Percentiles rank a stretch among this genome's conserved stretches.
These are phyloP conservation scores for Sibirionetta formosa DNA, from an alignment of 2,797 vertebrate genomes.

Conservation along the genomic window DNA sequence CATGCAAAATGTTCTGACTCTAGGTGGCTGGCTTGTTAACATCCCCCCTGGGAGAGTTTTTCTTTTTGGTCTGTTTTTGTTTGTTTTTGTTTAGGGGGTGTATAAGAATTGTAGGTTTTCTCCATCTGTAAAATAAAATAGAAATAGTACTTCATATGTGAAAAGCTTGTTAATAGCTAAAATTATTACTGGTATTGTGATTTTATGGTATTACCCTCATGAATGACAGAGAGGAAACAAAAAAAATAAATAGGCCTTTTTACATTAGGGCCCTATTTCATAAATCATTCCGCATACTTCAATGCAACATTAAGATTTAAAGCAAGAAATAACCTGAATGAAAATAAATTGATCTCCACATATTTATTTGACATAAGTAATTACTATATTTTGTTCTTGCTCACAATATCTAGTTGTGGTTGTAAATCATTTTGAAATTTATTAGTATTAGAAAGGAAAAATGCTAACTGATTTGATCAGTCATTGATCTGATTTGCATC, in stretches of 20 bases:
- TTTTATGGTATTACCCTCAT: not conserved
- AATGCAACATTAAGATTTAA: not conserved
- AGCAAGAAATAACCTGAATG: not conserved
- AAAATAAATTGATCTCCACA: not conserved
- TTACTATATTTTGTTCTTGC: not conserved
- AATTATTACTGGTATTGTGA: not conserved
- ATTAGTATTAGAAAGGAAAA: not conserved
- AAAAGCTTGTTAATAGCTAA: not conserved
- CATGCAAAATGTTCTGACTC: not conserved
- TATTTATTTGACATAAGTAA: not conserved
- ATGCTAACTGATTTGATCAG: not conserved
- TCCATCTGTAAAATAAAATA: not conserved
- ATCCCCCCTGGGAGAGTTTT: not conserved
- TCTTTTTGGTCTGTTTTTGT: not conserved
- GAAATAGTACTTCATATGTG: not conserved
- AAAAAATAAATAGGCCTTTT: not conserved
- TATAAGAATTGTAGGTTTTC: not conserved
- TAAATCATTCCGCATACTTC: not conserved
- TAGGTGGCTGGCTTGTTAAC: not conserved
- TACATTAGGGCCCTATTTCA: not conserved
- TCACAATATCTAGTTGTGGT: not conserved
- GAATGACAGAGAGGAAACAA: not conserved
- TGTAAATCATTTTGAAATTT: not conserved
- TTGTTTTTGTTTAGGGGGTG: not conserved
- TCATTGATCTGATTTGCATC: not conserved